Percentiles rank a stretch among this genome's conserved stretches.
Evolutionary conservation across 1,140 invertebrate genomes (phyloP).

Genomic region (Solenopsis invicta): DNA sequence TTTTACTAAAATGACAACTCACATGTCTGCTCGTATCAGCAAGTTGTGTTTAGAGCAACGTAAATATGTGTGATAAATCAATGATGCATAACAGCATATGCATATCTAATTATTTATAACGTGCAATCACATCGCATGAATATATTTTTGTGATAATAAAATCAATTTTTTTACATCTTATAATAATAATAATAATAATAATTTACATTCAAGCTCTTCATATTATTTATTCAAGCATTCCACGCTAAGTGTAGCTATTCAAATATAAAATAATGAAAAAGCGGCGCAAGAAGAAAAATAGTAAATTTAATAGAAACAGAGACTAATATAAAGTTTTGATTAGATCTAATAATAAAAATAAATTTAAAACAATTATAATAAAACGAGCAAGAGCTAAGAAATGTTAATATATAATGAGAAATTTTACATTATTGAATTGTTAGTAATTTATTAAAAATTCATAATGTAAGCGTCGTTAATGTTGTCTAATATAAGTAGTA

Average conservation of each 20-base stretch:
- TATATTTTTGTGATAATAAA: not conserved
- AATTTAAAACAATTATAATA: not conserved
- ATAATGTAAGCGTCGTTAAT: not conserved
- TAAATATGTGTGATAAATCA: conserved; percentile 21
- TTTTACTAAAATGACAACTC: conserved; percentile 2
- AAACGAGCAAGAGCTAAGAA: not conserved
- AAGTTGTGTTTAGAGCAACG: not conserved
- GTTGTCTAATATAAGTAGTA: not conserved
- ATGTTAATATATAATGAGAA: not conserved
- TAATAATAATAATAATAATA: not conserved
- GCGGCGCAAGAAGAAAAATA: not conserved
- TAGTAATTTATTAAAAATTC: not conserved
- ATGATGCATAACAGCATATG: not conserved
- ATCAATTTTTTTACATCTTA: not conserved
- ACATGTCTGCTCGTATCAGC: not conserved
- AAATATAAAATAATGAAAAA: not conserved
- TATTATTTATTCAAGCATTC: not conserved
- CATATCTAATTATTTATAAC: conserved; percentile 29
- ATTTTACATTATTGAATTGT: not conserved
- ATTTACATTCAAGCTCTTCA: not conserved
- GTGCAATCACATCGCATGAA: not conserved
- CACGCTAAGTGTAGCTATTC: not conserved
- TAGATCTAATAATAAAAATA: not conserved
- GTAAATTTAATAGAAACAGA: not conserved
- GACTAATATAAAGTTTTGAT: not conserved